Conservation (phyloP, 2,888 invertebrate species). For the Tryphoninae sp. region DNA sequence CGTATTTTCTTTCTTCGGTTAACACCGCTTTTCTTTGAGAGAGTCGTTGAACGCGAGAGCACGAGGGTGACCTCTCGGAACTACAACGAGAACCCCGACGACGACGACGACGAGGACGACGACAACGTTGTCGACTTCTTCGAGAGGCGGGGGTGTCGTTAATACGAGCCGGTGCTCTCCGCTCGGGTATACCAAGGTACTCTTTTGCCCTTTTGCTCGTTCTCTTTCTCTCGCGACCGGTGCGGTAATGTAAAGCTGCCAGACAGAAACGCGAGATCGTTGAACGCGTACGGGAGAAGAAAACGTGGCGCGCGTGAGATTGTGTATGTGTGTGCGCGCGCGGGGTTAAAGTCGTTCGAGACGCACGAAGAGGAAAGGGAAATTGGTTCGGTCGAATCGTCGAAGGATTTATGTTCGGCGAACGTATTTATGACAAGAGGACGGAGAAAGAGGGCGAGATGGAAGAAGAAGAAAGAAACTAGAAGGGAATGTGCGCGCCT, state of each 20-base stretch:
- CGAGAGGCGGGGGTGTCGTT: slow-evolving; percentile 48
- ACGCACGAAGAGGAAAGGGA: slow-evolving; percentile 56
- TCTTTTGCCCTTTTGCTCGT: slow-evolving; percentile 43
- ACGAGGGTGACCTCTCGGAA: slow-evolving; percentile 18
- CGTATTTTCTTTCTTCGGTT: slow-evolving; percentile 1
- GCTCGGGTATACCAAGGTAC: slow-evolving; percentile 2
- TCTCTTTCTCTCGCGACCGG: slow-evolving; percentile 23
- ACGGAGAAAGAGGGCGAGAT: slow-evolving; percentile 36
- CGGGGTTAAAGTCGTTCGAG: slow-evolving; percentile 35
- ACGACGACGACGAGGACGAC: slow-evolving; percentile 14
- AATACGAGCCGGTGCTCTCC: slow-evolving; percentile 48
- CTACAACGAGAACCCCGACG: slow-evolving; percentile 27
- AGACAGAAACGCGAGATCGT: slow-evolving; percentile 1
- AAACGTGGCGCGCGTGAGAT: neutral
- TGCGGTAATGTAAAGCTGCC: slow-evolving; percentile 46
- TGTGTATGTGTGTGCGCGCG: neutral
- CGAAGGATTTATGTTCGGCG: slow-evolving; percentile 67
- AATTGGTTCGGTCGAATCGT: slow-evolving; percentile 69
- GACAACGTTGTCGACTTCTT: slow-evolving; percentile 33
- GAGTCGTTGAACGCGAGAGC: slow-evolving; percentile 41
- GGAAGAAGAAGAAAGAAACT: slow-evolving; percentile 40
- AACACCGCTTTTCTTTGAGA: slow-evolving; percentile 6
- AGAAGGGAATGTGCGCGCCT: slow-evolving; percentile 44
- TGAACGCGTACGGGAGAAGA: neutral
- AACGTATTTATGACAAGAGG: slow-evolving; percentile 68